These are phyloP conservation scores for Rhaphigaster nebulosa DNA, from an alignment of 2,888 invertebrate species.

Conservation along the genomic window DNA sequence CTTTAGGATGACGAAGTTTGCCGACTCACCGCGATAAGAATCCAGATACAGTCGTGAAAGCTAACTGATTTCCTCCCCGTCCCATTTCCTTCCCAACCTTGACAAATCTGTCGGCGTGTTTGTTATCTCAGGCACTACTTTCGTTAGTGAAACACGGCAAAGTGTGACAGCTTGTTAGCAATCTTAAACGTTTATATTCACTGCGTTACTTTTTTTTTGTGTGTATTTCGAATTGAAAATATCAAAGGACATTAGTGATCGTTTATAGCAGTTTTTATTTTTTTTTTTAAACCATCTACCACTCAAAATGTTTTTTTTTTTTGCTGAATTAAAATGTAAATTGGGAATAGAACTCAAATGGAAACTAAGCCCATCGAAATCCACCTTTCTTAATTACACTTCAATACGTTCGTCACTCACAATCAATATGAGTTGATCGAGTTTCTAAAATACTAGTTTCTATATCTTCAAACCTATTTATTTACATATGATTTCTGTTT, in stretches of 20 bases:
- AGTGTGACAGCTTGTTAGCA: slow-evolving; percentile 30
- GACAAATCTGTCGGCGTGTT: slow-evolving; percentile 36
- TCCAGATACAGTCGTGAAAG: slow-evolving; percentile 24
- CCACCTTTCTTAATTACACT: no score
- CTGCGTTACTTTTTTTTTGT: background rate
- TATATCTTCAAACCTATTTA: no score
- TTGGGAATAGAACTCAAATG: no score
- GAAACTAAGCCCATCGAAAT: no score
- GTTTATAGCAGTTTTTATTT: background rate
- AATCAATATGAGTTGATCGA: no score
- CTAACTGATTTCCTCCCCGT: slow-evolving; percentile 11
- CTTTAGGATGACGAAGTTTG: background rate
- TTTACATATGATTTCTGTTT: no score
- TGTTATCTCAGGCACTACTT: slow-evolving; percentile 7
- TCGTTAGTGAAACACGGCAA: slow-evolving; percentile 19
- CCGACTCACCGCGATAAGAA: background rate
- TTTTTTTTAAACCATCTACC: background rate
- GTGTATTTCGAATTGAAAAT: background rate
- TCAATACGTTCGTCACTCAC: no score
- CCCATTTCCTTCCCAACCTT: slow-evolving; percentile 31
- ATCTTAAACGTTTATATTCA: background rate
- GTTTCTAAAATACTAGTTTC: no score
- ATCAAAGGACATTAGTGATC: background rate
- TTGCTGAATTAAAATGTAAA: no score
- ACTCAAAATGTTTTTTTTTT: background rate